Base-by-base conservation (phyloP, 1,140 invertebrate genomes). In the Manduca sexta region DNA sequence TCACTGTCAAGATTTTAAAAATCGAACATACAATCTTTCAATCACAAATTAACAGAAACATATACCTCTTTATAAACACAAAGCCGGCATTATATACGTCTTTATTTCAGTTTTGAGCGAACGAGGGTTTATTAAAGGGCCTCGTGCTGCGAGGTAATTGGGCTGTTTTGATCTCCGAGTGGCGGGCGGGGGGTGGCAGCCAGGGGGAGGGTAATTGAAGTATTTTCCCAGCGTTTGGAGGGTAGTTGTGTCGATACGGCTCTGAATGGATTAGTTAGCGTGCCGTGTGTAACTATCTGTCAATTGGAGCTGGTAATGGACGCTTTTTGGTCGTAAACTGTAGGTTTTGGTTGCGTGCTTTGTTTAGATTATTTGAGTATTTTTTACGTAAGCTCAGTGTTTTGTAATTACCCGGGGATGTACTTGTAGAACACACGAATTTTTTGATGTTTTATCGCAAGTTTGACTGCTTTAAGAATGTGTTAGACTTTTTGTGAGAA, bases 201-300 rank as follows among this genome's bases (percentile, higher is more conserved):
- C 60, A 44, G 39, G 56, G 67, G 64, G 53, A 26, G 51, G 54
- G 63, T 78, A 83, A 80, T 83, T 78, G 69, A 69, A 80, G 76
- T 83, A 75, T 79, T 79, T 80, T 75, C 74, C 60, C 58, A 52
- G 55, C 60, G 71, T 68, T 75, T 73, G 69, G 60, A 64, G 76
- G 73, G 71, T 70, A 64, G 69, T 67, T 63, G 52, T 15, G 21
- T 26, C 21, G 21, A 26, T 26, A 46, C 49, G 56, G 49, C 49
- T 49, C 42, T 82, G 74, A 82, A 82, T 82, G 61, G 74, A 82
- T 78, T 82, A 78, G 79, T 83, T 83, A 83, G 71, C 51, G 59
- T 51, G 52, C 52, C 39, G 69, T n/a, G n/a, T n/a, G 74, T 74
- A 76, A 67, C 63, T 63, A 71, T 73, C 72, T 61, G 11, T 34